Percentiles rank a stretch among this genome's conserved stretches.
phyloP scores from a whole-genome alignment of 2,113 vertebrate species.

The Nipponia nippon region DNA sequence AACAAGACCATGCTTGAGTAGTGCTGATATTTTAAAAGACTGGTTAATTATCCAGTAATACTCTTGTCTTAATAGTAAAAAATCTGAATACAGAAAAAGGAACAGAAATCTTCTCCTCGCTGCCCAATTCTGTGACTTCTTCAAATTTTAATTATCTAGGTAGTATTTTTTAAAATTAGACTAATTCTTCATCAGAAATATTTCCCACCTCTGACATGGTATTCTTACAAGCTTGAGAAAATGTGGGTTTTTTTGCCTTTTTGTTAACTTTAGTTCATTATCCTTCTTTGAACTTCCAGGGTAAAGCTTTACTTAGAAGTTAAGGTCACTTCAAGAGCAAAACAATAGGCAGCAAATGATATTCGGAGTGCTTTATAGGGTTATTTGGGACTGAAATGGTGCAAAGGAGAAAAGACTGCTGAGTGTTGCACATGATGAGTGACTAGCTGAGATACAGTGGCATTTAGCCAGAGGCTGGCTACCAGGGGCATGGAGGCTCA shows the following conservation, averaged over 20 bases:
- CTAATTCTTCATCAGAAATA: not conserved
- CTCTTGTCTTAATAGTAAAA: not conserved
- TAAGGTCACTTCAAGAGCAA: not conserved
- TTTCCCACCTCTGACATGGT: not conserved
- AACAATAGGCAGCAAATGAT: not conserved
- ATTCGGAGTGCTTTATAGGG: not conserved
- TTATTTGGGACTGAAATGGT: not conserved
- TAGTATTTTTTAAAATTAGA: not conserved
- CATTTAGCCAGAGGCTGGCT: conserved; percentile 6
- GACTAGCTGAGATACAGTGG: conserved; percentile 17
- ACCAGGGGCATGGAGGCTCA: not conserved
- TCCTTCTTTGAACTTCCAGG: not conserved
- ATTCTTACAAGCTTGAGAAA: not conserved
- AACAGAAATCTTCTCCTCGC: not conserved
- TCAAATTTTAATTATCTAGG: conserved; percentile 8
- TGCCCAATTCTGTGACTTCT: not conserved
- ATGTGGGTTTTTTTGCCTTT: not conserved
- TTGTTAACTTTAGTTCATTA: not conserved
- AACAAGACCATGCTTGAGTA: not conserved
- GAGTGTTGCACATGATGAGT: not conserved
- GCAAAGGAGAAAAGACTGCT: not conserved
- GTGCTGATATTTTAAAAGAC: not conserved
- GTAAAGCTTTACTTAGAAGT: not conserved
- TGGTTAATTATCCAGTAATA: not conserved
- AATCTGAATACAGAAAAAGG: not conserved